phyloP scores from a whole-genome alignment of 2,888 invertebrate genomes.

The Drosophila gaucha region DNA sequence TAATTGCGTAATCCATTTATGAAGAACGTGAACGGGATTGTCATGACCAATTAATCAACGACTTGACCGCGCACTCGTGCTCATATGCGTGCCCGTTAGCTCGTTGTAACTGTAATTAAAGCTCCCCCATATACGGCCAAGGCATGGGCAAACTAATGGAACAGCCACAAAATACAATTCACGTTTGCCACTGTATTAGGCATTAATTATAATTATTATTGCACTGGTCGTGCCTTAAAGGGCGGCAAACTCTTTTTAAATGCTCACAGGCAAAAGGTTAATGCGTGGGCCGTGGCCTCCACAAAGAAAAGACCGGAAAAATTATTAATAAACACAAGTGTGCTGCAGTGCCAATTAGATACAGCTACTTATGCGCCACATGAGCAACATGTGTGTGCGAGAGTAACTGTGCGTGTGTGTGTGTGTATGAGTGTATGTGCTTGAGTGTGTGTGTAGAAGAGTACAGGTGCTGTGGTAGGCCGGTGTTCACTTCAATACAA shows the following conservation, averaged over 20 bases:
- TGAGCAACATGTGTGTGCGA: conserved; percentile 61
- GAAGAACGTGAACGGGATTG: conserved; percentile 37
- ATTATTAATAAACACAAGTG: conserved; percentile 44
- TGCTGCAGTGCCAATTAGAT: conserved; percentile 62
- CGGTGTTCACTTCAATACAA: conserved; percentile 25
- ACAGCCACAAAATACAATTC: conserved; percentile 32
- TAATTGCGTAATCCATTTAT: conserved; percentile 52
- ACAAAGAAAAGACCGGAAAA: conserved; percentile 35
- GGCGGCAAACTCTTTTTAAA: conserved; percentile 51
- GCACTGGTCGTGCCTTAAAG: conserved; percentile 37
- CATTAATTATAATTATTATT: conserved; percentile 66
- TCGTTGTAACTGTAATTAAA: conserved; percentile 68
- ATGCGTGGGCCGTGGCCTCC: conserved; percentile 45
- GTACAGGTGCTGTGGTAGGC: conserved; percentile 39
- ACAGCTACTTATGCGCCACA: conserved; percentile 55
- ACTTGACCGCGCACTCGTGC: conserved; percentile 33
- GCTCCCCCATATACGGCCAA: conserved; percentile 35
- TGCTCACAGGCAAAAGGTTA: conserved; percentile 51
- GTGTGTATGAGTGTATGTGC: background rate
- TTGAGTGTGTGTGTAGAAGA: conserved; percentile 3
- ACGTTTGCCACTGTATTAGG: conserved; percentile 43
- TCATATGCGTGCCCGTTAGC: conserved; percentile 32
- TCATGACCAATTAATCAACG: conserved; percentile 67
- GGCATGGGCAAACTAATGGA: conserved; percentile 20
- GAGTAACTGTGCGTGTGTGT: background rate